Base-by-base conservation (phyloP, 2,888 invertebrate species). In the Lissocephala sabroskyi region DNA sequence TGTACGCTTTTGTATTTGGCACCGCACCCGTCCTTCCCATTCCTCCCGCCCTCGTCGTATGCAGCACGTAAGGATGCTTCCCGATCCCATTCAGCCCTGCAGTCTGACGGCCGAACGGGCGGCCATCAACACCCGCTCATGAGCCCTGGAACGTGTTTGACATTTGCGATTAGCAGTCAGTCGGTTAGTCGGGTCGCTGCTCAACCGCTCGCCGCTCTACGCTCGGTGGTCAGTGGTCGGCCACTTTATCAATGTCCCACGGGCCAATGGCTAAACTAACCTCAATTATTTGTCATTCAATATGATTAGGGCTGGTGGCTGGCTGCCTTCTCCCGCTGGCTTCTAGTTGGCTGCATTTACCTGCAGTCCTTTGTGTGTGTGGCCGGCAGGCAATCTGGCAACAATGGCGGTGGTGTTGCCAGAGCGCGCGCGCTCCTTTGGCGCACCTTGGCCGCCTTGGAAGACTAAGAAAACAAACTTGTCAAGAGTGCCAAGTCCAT, bases 261-360 rank as follows among this genome's bases (percentile, higher is more conserved):
- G 54, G 56, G 52, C 61, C 67, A 74, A 57, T 59, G 53, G 60
- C 63, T 62, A 65, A 71, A 70, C 71, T 74, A 71, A 71, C 71
- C 71, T 67, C 71, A 71, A 71, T 71, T 71, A 71, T 71, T 71
- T 74, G 71, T 65, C 71, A 67, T 74, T 67, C 75, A 74, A 74
- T 74, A 61, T 62, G 70, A 71, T 74, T 71, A 74, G 65, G 56
- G 65, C 50, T n/a, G n/a, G n/a, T n/a, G n/a, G n/a, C n/a, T n/a
- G n/a, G n/a, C n/a, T n/a, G n/a, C n/a, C n/a, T n/a, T n/a, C n/a
- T n/a, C n/a, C n/a, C n/a, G n/a, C n/a, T n/a, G n/a, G n/a, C n/a
- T n/a, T n/a, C n/a, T n/a, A n/a, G n/a, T n/a, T n/a, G n/a, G 46
- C 39, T 17, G 17, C 33, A 36, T 32, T 32, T 13, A 13, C 7